These are phyloP conservation scores for Rhombomys opimus DNA, from an alignment of 2,113 vertebrate genomes.

Conservation along the genomic window DNA sequence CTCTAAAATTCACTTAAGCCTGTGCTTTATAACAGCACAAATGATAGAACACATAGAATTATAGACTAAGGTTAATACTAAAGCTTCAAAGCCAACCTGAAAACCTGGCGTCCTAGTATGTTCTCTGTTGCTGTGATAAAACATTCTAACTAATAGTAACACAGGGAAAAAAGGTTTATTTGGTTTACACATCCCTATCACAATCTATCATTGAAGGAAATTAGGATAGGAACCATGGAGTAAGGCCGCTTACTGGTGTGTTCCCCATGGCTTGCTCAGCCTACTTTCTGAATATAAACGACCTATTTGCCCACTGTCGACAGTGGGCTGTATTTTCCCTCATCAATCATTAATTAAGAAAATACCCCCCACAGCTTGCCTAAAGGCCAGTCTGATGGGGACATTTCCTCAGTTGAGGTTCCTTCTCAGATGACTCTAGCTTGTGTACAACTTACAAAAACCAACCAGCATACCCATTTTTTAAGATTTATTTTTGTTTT, in stretches of 20 bases:
- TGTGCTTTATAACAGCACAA: slow-evolving; percentile 29
- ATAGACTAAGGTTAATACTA: neutral
- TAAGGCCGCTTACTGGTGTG: too few relatives aligned
- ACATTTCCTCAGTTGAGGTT: neutral
- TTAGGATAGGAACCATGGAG: neutral
- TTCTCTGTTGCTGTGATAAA: neutral
- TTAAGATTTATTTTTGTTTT: neutral
- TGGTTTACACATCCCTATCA: neutral
- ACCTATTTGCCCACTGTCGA: neutral
- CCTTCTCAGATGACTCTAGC: neutral
- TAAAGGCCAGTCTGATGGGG: neutral
- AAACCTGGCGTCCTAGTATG: neutral
- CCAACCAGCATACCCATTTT: neutral
- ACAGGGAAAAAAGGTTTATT: neutral
- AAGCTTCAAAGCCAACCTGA: slow-evolving; percentile 39
- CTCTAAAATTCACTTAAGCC: neutral
- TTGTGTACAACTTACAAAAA: neutral
- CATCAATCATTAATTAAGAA: neutral
- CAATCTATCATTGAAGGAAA: neutral
- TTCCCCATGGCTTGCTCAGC: neutral
- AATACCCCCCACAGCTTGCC: neutral
- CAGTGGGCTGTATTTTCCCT: neutral
- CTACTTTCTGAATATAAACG: neutral
- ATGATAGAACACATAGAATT: neutral
- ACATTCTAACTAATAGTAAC: neutral